Evolutionary conservation across 2,797 vertebrate genomes (phyloP).

Genomic region (Sardinella longiceps): DNA sequence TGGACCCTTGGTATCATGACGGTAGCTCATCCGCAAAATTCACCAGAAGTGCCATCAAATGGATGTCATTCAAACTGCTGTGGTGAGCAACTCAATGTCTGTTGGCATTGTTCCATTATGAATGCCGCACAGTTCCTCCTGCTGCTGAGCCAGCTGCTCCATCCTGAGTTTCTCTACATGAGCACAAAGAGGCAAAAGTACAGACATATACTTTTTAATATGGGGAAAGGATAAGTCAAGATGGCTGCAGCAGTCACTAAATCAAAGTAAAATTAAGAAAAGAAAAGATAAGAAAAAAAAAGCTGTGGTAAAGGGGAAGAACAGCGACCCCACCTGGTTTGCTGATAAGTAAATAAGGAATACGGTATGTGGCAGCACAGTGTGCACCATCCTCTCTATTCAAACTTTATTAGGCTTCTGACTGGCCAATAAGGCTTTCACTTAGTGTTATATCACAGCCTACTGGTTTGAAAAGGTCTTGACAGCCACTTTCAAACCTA

Average conservation of each 20-base stretch:
- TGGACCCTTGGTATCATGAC: background rate
- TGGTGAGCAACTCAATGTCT: conserved; percentile 4
- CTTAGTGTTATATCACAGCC: too few species aligned
- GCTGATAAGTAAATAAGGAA: too few species aligned
- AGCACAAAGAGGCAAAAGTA: conserved; percentile 28
- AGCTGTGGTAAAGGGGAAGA: too few species aligned
- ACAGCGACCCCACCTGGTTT: too few species aligned
- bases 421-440: too few species aligned
- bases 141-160: conserved; percentile 46
- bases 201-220: background rate
- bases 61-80: conserved; percentile 33
- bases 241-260: background rate
- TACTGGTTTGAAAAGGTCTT: too few species aligned
- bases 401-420: too few species aligned
- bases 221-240: background rate
- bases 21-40: background rate
- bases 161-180: conserved; percentile 47
- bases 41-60: background rate
- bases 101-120: conserved; percentile 27
- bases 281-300: too few species aligned
- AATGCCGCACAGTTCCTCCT: conserved; percentile 35
- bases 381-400: background rate
- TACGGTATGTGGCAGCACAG: background rate
- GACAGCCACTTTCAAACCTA: too few species aligned
- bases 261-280: background rate